These are phyloP conservation scores for Hirundo rustica DNA, from an alignment of 2,797 vertebrate genomes.

Conservation along the genomic window DNA sequence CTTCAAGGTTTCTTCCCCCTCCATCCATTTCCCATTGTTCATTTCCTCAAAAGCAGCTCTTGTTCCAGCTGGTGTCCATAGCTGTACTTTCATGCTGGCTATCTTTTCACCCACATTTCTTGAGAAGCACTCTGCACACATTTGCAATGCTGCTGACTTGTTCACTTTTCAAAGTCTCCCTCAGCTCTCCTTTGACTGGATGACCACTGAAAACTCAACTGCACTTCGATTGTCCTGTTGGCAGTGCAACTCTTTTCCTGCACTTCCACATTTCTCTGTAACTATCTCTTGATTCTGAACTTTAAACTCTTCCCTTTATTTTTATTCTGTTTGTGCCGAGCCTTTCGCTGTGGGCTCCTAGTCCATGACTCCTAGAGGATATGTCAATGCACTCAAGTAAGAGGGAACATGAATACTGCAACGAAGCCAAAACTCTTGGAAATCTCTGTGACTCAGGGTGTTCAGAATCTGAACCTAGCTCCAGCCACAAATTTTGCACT, in stretches of 20 bases:
- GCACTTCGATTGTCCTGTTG: neutral
- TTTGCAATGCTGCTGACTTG: neutral
- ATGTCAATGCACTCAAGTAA: constrained; percentile 34
- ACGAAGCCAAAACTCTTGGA: constrained; percentile 47
- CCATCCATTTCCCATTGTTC: neutral
- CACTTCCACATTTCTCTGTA: neutral
- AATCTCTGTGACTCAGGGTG: constrained; percentile 39
- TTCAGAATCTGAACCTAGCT: constrained; percentile 40
- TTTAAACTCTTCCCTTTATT: constrained; percentile 18
- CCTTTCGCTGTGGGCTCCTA: neutral
- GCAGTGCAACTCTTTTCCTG: neutral
- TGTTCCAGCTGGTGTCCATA: neutral
- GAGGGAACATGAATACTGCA: constrained; percentile 40
- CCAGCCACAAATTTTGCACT: constrained; percentile 27
- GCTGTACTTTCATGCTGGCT: neutral
- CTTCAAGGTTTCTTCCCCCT: neutral
- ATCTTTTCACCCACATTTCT: neutral
- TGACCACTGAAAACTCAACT: neutral
- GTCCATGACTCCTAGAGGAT: constrained; percentile 12
- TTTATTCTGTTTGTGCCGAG: constrained; percentile 35
- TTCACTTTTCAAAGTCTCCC: neutral
- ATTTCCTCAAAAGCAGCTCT: neutral
- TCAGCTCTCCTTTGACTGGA: neutral
- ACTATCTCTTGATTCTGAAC: neutral
- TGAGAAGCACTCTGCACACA: neutral